A percentile compares a stretch with the other conserved stretches of the same genome.
Conservation (phyloP, 92 coral and sea anemone genomes). For the Zoanthus solanderi region DNA sequence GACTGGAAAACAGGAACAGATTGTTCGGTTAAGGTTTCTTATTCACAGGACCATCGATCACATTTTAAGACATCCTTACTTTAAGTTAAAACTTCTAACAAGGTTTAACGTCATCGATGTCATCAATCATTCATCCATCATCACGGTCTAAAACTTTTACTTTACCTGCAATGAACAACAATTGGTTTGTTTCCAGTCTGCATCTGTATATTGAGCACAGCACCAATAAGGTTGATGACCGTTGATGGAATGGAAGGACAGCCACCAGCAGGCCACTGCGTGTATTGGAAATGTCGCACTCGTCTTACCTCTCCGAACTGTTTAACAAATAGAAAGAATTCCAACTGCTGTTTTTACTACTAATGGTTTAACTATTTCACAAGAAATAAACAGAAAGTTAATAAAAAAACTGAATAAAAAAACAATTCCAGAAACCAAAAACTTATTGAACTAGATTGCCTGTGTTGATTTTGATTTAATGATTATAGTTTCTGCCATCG, state of each 20-base stretch:
- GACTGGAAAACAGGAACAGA: no score
- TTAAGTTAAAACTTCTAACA: no score
- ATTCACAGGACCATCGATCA: no score
- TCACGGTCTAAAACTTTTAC: no score
- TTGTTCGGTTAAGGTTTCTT: no score
- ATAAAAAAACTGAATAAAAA: no score
- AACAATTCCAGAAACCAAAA: no score
- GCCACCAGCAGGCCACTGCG: slow-evolving; percentile 7
- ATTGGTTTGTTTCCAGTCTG: slow-evolving; percentile 26
- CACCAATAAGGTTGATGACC: slow-evolving; percentile 18
- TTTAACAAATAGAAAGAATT: no score
- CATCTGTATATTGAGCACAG: slow-evolving; percentile 15
- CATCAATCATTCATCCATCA: not conserved
- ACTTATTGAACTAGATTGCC: no score
- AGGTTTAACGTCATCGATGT: not conserved
- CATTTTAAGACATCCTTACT: no score
- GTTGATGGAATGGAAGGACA: not conserved
- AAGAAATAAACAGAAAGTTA: not conserved
- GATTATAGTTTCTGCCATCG: no score
- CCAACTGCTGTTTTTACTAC: not conserved
- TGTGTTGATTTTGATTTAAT: no score
- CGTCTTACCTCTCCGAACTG: slow-evolving; percentile 15
- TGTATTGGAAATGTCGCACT: slow-evolving; percentile 22
- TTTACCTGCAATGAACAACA: slow-evolving; percentile 35
- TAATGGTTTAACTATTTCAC: not conserved